Conservation (phyloP, 1,140 invertebrate genomes). For the Hirudo medicinalis region DNA sequence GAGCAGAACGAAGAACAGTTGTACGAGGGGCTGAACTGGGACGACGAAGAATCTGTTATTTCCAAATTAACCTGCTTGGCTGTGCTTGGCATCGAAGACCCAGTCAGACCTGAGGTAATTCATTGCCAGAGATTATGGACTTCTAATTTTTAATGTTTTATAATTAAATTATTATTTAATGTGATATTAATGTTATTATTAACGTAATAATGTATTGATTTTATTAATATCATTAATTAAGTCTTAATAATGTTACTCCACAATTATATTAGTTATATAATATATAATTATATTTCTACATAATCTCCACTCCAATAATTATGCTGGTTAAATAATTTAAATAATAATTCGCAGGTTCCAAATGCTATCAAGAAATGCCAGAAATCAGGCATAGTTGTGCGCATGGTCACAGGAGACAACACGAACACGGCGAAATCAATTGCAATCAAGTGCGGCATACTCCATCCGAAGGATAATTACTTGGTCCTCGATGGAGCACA, state of each 20-base stretch:
- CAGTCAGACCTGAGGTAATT: constrained; percentile 79
- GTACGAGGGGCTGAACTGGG: constrained; percentile 81
- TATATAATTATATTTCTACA: too few species aligned
- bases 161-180: too few species aligned
- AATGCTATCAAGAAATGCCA: constrained; percentile 96
- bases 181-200: too few species aligned
- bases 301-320: too few species aligned
- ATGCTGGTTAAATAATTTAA: background rate
- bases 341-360: constrained; percentile 46
- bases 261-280: too few species aligned
- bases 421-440: constrained; percentile 66
- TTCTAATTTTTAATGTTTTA: too few species aligned
- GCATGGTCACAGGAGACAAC: constrained; percentile 59
- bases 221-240: too few species aligned
- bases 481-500: constrained; percentile 52
- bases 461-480: constrained; percentile 49
- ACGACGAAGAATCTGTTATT: constrained; percentile 78
- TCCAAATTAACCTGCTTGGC: constrained; percentile 86
- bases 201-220: too few species aligned
- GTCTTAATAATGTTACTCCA: too few species aligned
- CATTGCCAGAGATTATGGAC: too few species aligned
- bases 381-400: constrained; percentile 83
- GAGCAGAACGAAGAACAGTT: constrained; percentile 8
- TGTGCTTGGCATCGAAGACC: constrained; percentile 97
- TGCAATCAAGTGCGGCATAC: constrained; percentile 56